A percentile compares a stretch with the other conserved stretches of the same genome.
These are phyloP conservation scores for Chromobotia macracanthus DNA, from an alignment of 2,797 vertebrate species.

Conservation along the genomic window DNA sequence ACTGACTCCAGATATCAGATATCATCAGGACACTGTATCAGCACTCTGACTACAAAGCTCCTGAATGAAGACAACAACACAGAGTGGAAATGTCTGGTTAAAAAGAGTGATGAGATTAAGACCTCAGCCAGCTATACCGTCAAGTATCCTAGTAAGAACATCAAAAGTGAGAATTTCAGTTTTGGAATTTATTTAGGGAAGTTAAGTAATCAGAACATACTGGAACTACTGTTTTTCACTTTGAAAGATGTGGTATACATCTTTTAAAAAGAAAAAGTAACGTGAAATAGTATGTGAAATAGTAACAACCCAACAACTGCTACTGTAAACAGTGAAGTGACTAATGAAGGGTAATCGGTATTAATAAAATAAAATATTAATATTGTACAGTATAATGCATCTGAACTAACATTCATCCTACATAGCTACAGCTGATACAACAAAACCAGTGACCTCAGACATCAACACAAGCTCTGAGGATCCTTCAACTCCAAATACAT, in stretches of 20 bases:
- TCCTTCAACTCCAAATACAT: not conserved
- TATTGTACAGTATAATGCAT: not conserved
- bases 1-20: slow-evolving; percentile 28
- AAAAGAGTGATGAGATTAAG: not conserved
- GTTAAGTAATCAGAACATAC: not conserved
- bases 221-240: not conserved
- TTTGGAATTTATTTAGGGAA: not conserved
- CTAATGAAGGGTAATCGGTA: not conserved
- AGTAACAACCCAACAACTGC: not conserved
- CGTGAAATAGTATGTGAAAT: too few species aligned
- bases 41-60: slow-evolving; percentile 10
- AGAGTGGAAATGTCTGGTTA: slow-evolving; percentile 11
- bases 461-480: not conserved
- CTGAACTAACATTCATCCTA: not conserved
- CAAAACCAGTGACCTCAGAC: not conserved
- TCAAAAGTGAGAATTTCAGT: not conserved
- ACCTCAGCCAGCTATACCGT: not conserved
- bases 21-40: not conserved
- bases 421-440: not conserved
- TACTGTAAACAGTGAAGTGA: not conserved
- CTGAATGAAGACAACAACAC: slow-evolving; percentile 21
- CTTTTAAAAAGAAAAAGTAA: too few species aligned
- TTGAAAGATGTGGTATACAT: not conserved
- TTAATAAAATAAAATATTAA: not conserved
- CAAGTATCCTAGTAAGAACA: not conserved